These are phyloP conservation scores for Cossypha polioptera DNA, from an alignment of 2,797 vertebrate species.

Conservation along the genomic window DNA sequence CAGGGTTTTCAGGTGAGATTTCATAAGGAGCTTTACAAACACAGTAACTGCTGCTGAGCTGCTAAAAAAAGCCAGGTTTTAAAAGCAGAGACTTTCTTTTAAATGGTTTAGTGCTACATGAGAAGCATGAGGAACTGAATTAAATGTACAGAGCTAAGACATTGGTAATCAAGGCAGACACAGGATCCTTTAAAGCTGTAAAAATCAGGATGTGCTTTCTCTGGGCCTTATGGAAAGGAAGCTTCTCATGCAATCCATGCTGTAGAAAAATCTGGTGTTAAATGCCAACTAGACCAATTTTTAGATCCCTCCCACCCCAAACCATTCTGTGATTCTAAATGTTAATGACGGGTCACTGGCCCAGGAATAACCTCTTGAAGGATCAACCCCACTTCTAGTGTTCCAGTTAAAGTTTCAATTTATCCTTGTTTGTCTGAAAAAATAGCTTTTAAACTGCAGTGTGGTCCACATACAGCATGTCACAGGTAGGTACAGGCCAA, in stretches of 20 bases:
- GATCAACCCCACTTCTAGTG: neutral
- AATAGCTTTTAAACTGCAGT: neutral
- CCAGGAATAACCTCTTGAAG: neutral
- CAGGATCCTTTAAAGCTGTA: neutral
- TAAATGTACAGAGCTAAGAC: neutral
- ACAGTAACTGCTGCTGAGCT: neutral
- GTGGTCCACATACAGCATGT: neutral
- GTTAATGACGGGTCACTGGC: neutral
- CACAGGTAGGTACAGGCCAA: neutral
- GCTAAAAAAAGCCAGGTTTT: slow-evolving; percentile 9
- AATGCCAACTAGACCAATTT: neutral
- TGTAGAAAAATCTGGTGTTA: neutral
- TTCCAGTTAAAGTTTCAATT: neutral
- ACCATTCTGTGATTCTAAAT: neutral
- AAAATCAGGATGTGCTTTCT: neutral
- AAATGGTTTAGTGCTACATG: neutral
- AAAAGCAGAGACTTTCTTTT: slow-evolving; percentile 17
- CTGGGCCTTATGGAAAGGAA: neutral
- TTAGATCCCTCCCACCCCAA: neutral
- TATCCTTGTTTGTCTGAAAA: neutral
- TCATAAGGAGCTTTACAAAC: neutral
- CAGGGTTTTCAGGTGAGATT: slow-evolving; percentile 8
- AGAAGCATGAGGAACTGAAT: neutral
- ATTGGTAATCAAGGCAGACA: neutral
- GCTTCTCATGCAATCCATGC: neutral